Conservation (phyloP, 2,113 vertebrate genomes). For the Peromyscus polionotus region DNA sequence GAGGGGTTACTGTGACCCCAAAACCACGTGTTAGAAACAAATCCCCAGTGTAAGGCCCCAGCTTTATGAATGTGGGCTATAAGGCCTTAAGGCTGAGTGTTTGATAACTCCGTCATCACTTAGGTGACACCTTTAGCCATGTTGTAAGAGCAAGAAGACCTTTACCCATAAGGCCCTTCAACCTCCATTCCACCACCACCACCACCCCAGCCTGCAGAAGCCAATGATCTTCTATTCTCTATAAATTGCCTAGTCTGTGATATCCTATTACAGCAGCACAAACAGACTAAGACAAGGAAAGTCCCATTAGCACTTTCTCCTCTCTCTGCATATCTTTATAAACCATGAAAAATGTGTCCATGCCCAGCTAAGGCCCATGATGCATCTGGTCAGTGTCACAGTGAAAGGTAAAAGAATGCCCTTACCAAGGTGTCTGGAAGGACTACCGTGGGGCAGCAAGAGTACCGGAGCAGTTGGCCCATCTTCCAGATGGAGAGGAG, state of each 20-base stretch:
- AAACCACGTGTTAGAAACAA: background rate
- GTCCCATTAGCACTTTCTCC: background rate
- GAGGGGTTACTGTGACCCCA: background rate
- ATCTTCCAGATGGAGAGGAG: slow-evolving; percentile 83
- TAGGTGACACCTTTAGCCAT: background rate
- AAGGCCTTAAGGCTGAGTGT: no score
- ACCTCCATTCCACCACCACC: background rate
- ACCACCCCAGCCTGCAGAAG: background rate
- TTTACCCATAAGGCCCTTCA: background rate
- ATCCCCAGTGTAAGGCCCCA: no score
- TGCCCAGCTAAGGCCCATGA: background rate
- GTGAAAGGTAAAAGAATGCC: background rate
- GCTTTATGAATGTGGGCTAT: background rate
- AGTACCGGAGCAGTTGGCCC: slow-evolving; percentile 76
- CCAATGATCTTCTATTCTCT: background rate
- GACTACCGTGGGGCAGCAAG: slow-evolving; percentile 80
- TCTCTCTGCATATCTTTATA: background rate
- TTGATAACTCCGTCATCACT: background rate
- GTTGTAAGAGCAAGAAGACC: background rate
- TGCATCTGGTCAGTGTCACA: background rate
- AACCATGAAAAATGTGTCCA: background rate
- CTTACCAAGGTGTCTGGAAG: slow-evolving; percentile 88
- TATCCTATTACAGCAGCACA: background rate
- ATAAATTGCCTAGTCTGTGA: background rate
- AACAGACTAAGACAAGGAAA: background rate